Evolutionary conservation across 92 coral and sea anemone genomes (phyloP).

Genomic region (Paramuricea clavata): DNA sequence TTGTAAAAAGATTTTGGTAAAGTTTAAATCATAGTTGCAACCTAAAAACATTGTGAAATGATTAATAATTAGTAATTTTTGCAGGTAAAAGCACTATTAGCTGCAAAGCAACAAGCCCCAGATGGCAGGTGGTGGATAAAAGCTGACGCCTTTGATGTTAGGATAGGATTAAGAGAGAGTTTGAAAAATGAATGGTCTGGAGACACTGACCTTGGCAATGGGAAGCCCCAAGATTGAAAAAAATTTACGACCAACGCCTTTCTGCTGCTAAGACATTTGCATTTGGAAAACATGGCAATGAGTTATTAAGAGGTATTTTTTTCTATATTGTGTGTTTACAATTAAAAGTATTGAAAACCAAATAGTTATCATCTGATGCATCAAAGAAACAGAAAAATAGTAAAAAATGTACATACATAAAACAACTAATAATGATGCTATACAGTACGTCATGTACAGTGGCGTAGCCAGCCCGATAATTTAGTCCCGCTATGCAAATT

Average conservation of each 20-base stretch:
- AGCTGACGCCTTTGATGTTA: not conserved
- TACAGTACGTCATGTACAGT: too few species aligned
- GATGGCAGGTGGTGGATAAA: not conserved
- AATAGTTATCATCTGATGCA: too few species aligned
- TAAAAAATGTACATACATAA: not conserved
- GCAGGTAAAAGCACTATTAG: not conserved
- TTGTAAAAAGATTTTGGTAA: not conserved
- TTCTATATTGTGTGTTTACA: too few species aligned
- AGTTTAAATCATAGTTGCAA: not conserved
- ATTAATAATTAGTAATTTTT: not conserved
- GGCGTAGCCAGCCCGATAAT: too few species aligned
- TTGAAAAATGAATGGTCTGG: not conserved
- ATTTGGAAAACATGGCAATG: not conserved
- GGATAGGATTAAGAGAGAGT: not conserved
- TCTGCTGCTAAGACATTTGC: not conserved
- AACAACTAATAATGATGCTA: not conserved
- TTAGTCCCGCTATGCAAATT: too few species aligned
- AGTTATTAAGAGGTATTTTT: not conserved
- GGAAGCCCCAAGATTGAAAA: slow-evolving; percentile 10
- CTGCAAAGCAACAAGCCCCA: not conserved
- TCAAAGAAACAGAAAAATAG: not conserved
- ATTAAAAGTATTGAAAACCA: too few species aligned
- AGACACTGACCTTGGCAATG: not conserved
- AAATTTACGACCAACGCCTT: not conserved
- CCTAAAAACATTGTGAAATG: not conserved